Evolutionary conservation across 1,140 invertebrate genomes (phyloP), one percentile per base, ranked within the genome.

Genomic region (Drosophila ercepeae): DNA sequence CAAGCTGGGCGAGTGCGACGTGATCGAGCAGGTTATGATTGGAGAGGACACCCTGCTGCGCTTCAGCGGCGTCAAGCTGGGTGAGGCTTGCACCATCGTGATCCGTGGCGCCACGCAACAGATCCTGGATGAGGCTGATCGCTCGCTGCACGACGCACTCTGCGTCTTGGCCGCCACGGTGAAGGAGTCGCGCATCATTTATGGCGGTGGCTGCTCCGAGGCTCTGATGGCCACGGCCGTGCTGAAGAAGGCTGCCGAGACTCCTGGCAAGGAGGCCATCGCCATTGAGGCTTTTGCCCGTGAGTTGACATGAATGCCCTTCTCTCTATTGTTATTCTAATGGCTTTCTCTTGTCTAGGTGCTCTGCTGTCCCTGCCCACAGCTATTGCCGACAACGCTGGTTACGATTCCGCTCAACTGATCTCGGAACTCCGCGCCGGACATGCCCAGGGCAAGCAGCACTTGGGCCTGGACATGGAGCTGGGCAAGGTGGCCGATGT

Each of bases 81-180:
- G 99, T 19, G 97, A 99, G 91, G 99, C 99, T 5, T 99, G 99
- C 91, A 98, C 98, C 0, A 95, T 99, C 73, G 96, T 99, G 0
- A 95, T 99, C 52, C 95, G 99, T 59, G 99, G 99, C 52, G 98
- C 99, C n/a, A 99, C 99, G 3, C 96, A 99, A 90, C 99, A 99
- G 92, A 99, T 99, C 84, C 94, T 99, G 8, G 99, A 99, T 86
- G 99, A 99, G 92, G 99, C 99, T 1, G 98, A 99, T 78, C 94
- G 99, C 41, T 99, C 99, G 1, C 92, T 99, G 4, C 99, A 99
- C 89, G 99, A 99, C 91, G 99, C 99, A 2, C 93, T 99, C 0
- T 99, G 99, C 92, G 99, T 99, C 0, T 93, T 99, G 16, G 94
- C 97, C 0, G 97, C 98, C 44, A 99, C 99, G 16, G 97, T 99